Evolutionary conservation across 2,113 vertebrate species (phyloP).

Genomic region (Pseudopipra pipra): DNA sequence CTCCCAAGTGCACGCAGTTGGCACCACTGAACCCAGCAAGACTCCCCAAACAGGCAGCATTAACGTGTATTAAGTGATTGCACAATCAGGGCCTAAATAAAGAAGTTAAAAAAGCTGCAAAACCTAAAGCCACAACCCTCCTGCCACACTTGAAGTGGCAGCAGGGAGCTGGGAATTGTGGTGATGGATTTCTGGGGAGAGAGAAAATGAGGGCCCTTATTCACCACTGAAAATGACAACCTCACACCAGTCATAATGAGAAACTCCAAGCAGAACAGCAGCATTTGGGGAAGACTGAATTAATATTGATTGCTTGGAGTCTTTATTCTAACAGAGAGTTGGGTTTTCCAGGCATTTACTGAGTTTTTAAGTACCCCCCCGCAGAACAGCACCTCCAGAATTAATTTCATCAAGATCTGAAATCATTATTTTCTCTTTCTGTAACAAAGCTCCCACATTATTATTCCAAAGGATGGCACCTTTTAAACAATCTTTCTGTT

Average conservation of each 20-base stretch:
- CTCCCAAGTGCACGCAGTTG: background rate
- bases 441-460: background rate
- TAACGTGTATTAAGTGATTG: background rate
- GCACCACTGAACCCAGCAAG: background rate
- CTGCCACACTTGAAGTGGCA: background rate
- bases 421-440: background rate
- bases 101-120: background rate
- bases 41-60: background rate
- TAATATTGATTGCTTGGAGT: constrained; percentile 5
- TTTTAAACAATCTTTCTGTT: background rate
- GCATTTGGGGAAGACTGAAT: background rate
- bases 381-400: background rate
- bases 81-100: background rate
- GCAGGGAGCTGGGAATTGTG: background rate
- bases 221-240: background rate
- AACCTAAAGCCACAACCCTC: background rate
- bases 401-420: background rate
- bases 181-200: background rate
- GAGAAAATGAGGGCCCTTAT: background rate
- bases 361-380: background rate
- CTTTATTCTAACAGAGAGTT: background rate
- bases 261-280: background rate
- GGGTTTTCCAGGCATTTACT: background rate
- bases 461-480: background rate
- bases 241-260: background rate